These are phyloP conservation scores for Petrocephalus zakoni DNA, from an alignment of 2,113 vertebrate genomes.

Conservation along the genomic window DNA sequence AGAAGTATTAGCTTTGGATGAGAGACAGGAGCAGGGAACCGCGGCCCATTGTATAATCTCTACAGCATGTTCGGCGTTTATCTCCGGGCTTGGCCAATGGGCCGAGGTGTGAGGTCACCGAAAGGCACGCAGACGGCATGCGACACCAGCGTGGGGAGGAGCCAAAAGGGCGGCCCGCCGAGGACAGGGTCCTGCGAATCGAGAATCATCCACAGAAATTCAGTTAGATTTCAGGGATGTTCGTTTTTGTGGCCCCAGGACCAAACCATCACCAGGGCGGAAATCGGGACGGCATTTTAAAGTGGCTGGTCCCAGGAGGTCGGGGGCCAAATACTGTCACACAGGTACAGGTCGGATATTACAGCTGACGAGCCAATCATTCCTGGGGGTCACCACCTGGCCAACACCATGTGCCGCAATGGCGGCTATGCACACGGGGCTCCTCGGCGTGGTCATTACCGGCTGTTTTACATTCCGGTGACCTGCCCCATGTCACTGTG, in stretches of 20 bases:
- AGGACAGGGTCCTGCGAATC: background rate
- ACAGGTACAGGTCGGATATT: slow-evolving; percentile 64
- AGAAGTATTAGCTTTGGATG: slow-evolving; percentile 3
- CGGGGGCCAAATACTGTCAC: slow-evolving; percentile 55
- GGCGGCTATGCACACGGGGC: background rate
- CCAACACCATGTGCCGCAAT: background rate
- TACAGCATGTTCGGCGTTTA: slow-evolving; percentile 19
- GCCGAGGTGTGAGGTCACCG: background rate
- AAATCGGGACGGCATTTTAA: slow-evolving; percentile 70
- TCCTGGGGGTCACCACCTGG: slow-evolving; percentile 34
- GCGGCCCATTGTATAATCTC: slow-evolving; percentile 7
- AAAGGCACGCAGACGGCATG: slow-evolving; percentile 11
- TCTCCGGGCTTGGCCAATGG: background rate
- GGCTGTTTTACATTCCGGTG: background rate
- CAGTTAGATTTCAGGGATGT: slow-evolving; percentile 16
- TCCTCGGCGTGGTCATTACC: background rate
- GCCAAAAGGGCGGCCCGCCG: background rate
- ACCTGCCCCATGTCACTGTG: background rate
- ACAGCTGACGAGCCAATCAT: slow-evolving; percentile 52
- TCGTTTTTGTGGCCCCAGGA: slow-evolving; percentile 45
- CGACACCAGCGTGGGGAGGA: background rate
- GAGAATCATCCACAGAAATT: background rate
- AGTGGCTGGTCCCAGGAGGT: slow-evolving; percentile 52
- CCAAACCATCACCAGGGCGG: slow-evolving; percentile 51
- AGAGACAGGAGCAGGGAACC: background rate